phyloP scores from a whole-genome alignment of 2,797 vertebrate genomes.

The Cygnus olor region DNA sequence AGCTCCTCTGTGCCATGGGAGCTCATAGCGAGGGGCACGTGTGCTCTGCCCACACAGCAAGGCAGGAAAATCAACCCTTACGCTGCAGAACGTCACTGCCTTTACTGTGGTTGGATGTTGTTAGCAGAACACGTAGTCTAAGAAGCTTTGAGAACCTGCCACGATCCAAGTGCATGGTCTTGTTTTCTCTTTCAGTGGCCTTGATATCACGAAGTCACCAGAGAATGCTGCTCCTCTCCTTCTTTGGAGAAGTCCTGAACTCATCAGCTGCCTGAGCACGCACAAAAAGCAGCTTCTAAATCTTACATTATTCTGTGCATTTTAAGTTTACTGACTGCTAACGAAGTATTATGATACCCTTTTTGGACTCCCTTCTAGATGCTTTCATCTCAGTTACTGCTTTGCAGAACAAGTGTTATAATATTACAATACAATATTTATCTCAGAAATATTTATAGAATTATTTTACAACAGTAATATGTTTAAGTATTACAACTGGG shows the following conservation, averaged over 20 bases:
- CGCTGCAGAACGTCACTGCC: background rate
- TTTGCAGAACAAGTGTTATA: background rate
- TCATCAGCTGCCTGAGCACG: background rate
- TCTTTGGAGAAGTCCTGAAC: background rate
- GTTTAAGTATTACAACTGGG: background rate
- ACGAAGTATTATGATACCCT: too few species aligned
- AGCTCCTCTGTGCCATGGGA: background rate
- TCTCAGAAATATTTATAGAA: background rate
- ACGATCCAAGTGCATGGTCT: background rate
- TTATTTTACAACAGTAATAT: background rate
- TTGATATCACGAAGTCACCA: background rate
- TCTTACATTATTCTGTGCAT: background rate
- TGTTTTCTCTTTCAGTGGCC: background rate
- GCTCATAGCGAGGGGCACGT: background rate
- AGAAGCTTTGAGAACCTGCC: background rate
- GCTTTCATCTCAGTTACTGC: background rate
- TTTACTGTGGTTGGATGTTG: background rate
- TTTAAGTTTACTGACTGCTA: background rate
- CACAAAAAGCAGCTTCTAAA: background rate
- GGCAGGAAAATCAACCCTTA: background rate
- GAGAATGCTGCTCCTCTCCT: background rate
- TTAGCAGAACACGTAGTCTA: background rate
- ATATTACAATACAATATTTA: background rate
- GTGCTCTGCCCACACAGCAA: background rate
- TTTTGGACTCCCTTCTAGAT: background rate